phyloP scores from a whole-genome alignment of 2,888 invertebrate species.

The Nemurella pictetii region DNA sequence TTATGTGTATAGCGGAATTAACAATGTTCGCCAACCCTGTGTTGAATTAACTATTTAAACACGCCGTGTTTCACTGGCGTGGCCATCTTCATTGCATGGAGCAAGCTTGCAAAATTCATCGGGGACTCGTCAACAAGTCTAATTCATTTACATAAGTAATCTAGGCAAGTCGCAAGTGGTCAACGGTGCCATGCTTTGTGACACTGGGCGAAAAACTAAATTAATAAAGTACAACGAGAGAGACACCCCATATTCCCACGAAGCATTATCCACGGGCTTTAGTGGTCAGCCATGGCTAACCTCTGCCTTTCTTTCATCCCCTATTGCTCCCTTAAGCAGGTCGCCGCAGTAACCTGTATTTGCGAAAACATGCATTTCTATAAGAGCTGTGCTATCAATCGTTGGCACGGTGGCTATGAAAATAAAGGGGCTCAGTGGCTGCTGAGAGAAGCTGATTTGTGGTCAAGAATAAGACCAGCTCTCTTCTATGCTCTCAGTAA shows the following conservation, averaged over 20 bases:
- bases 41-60: constrained; percentile 25
- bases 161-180: neutral
- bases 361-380: neutral
- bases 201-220: constrained; percentile 12
- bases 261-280: neutral
- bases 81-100: neutral
- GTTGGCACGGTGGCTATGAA: neutral
- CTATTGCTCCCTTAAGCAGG: neutral
- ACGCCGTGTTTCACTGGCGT: neutral
- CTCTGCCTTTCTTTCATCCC: neutral
- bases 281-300: neutral
- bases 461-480: neutral
- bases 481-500: neutral
- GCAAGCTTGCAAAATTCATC: constrained; percentile 15
- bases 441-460: neutral
- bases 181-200: neutral
- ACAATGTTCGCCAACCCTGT: neutral
- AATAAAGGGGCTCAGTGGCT: neutral
- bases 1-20: neutral
- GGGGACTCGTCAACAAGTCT: constrained; percentile 29
- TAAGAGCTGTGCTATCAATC: neutral
- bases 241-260: neutral
- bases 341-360: neutral
- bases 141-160: constrained; percentile 31
- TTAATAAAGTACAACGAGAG: neutral